phyloP scores from a whole-genome alignment of 2,113 vertebrate genomes.

The Apteryx owenii region DNA sequence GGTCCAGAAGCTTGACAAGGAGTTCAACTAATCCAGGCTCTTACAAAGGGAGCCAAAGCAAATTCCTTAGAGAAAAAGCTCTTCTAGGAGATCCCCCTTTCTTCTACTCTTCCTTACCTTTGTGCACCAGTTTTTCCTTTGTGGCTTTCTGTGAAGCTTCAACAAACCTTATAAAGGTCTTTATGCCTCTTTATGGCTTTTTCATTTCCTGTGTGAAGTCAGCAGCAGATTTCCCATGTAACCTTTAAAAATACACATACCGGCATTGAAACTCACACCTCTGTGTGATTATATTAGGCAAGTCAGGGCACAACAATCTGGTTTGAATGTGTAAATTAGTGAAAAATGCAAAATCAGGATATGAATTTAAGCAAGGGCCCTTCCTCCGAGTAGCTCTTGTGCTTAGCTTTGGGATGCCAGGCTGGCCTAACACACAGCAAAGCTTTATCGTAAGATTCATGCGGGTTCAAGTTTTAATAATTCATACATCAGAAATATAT shows the following conservation, averaged over 20 bases:
- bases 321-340: background rate
- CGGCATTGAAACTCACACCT: background rate
- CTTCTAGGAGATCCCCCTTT: background rate
- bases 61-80: slow-evolving; percentile 11
- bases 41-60: slow-evolving; percentile 30
- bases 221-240: slow-evolving; percentile 14
- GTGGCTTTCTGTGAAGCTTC: slow-evolving; percentile 12
- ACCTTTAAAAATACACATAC: background rate
- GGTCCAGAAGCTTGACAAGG: slow-evolving; percentile 34
- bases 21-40: slow-evolving; percentile 3
- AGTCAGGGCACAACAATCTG: background rate
- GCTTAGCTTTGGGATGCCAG: background rate
- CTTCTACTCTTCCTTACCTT: background rate
- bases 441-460: background rate
- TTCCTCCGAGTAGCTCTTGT: background rate
- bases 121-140: background rate
- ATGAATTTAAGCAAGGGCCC: background rate
- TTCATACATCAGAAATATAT: background rate
- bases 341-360: background rate
- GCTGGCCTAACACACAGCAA: background rate
- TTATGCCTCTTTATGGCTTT: slow-evolving; percentile 1
- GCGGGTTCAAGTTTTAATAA: background rate
- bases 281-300: background rate
- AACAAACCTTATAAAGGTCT: slow-evolving; percentile 14
- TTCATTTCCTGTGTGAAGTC: background rate